These are phyloP conservation scores for Thamnophis sirtalis DNA, from an alignment of 2,113 vertebrate genomes.

Conservation along the genomic window DNA sequence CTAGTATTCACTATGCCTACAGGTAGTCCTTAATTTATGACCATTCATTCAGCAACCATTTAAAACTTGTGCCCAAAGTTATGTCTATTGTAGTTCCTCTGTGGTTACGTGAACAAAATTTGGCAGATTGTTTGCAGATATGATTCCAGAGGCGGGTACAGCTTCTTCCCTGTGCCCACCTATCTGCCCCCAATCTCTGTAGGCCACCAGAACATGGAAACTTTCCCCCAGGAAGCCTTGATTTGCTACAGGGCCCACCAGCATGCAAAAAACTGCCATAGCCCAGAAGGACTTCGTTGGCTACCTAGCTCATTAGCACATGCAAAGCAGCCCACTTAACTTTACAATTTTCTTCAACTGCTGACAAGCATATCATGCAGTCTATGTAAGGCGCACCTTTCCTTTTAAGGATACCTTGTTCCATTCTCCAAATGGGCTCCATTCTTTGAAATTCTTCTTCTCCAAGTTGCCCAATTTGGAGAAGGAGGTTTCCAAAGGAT, in stretches of 20 bases:
- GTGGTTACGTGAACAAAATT: not conserved
- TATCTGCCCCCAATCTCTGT: not conserved
- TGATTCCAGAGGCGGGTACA: not conserved
- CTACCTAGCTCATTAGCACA: not conserved
- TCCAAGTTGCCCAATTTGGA: not conserved
- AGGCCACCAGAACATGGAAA: not conserved
- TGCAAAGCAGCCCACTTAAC: not conserved
- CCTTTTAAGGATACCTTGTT: not conserved
- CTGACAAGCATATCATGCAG: not conserved
- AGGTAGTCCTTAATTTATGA: not conserved
- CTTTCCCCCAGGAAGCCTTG: not conserved
- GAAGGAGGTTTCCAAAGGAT: not conserved
- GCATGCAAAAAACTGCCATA: not conserved
- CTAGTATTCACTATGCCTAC: not conserved
- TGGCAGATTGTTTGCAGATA: not conserved
- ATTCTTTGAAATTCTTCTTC: not conserved
- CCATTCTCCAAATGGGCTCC: not conserved
- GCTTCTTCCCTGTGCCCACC: not conserved
- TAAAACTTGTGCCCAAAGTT: not conserved
- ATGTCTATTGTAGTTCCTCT: not conserved
- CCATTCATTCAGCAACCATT: not conserved
- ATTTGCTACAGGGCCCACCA: not conserved
- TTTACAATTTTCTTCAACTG: not conserved
- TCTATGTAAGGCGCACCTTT: not conserved
- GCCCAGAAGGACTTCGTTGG: not conserved